Base-by-base conservation (phyloP, 2,113 vertebrate genomes). In the Saguinus midas region DNA sequence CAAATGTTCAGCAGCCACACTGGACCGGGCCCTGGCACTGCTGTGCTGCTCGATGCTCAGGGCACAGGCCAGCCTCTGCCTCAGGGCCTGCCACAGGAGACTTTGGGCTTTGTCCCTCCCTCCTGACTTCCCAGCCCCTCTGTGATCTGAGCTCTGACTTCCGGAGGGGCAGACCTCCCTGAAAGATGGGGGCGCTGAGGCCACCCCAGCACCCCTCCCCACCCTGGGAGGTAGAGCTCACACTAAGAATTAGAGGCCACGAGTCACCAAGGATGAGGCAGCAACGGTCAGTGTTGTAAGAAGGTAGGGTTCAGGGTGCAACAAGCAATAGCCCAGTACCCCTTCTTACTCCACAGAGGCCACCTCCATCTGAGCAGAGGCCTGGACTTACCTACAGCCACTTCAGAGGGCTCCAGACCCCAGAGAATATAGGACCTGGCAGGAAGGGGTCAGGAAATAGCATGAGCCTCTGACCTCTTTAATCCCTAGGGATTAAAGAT, bases 1-100 rank as follows among this genome's bases (percentile, higher is more conserved):
- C 97, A 97, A 97, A 96, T 95, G 97, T 96, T 96, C 95, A 83
- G 93, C n/a, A 86, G 94, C 78, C 93, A 72, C 35, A 35, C 43
- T 94, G 95, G 86, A 70, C 86, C 0, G 0, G 45, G 75, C 82
- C 85, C 55, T 76, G 91, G 94, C 90, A 50, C 76, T 1, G 81
- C 27, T 61, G 23, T 55, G 10, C 35, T 90, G 50, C 92, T 94
- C 97, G 95, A 96, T 94, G 96, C 96, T 80, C 40, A 10, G 90
- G 89, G 25, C 64, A 37, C 72, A 23, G 70, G 73, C 72, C 3
- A 72, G 64, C 68, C 61, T 78, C 11, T 18, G 48, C 86, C 45
- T 72, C 20, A 14, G 84, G 72, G 45, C 81, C 57, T 35, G 21
- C 1, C 1, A 79, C 40, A n/a, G 0, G 27, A 76, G 79, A 23